Evolutionary conservation across 2,888 invertebrate genomes (phyloP).

Genomic region (Didymodactylos carnosus): DNA sequence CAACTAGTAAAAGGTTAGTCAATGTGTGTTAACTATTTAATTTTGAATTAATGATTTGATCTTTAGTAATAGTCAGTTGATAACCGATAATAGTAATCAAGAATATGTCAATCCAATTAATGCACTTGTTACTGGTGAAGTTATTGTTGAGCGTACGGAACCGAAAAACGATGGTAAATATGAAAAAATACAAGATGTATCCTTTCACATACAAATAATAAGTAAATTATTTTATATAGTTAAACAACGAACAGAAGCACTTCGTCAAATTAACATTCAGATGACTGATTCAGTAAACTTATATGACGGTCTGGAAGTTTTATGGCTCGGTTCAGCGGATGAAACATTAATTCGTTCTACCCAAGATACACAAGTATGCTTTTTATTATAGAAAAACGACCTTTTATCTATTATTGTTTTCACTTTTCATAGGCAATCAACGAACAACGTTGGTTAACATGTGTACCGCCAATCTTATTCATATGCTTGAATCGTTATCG

Average conservation of each 20-base stretch:
- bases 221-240: background rate
- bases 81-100: too few relatives aligned
- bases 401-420: background rate
- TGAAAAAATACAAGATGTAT: background rate
- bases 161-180: background rate
- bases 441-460: slow-evolving; percentile 33
- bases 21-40: too few relatives aligned
- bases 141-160: background rate
- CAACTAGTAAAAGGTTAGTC: background rate
- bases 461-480: slow-evolving; percentile 34
- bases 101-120: background rate
- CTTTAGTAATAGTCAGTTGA: too few relatives aligned
- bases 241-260: slow-evolving; percentile 4
- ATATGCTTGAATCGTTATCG: slow-evolving; percentile 36
- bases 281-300: slow-evolving; percentile 10
- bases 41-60: too few relatives aligned
- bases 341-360: background rate
- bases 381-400: background rate
- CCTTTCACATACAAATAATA: too few relatives aligned
- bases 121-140: background rate
- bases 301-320: slow-evolving; percentile 7
- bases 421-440: background rate
- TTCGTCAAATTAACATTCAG: slow-evolving; percentile 13
- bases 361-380: background rate
- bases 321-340: slow-evolving; percentile 7